Evolutionary conservation across 2,888 invertebrate genomes (phyloP).

Genomic region (Belgica antarctica): DNA sequence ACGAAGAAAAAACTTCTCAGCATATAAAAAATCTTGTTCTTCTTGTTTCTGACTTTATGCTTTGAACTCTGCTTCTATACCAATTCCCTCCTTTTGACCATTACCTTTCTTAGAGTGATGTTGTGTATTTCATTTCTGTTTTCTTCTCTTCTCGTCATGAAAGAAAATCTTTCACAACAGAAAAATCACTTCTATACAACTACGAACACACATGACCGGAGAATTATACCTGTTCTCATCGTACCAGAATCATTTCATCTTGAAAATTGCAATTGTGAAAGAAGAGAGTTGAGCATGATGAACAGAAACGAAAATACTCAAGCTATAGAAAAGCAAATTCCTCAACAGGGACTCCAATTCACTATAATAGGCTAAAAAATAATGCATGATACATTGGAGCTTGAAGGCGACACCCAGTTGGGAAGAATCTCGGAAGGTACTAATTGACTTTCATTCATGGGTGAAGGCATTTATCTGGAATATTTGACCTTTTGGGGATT

Average conservation of each 20-base stretch:
- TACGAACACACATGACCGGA: neutral
- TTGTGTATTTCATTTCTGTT: neutral
- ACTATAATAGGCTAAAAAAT: too few relatives aligned
- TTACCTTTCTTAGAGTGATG: constrained; percentile 17
- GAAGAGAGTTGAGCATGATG: neutral
- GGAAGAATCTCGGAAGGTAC: too few relatives aligned
- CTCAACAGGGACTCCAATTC: neutral
- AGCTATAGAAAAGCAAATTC: neutral
- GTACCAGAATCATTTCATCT: neutral
- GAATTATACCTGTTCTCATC: neutral
- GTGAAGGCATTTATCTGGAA: too few relatives aligned
- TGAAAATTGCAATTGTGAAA: neutral
- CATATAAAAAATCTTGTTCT: constrained; percentile 37
- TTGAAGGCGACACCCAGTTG: too few relatives aligned
- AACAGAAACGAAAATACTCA: too few relatives aligned
- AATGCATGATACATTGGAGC: too few relatives aligned
- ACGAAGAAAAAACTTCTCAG: too few relatives aligned
- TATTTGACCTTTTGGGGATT: too few relatives aligned
- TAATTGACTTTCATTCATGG: too few relatives aligned
- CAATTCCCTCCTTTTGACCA: neutral
- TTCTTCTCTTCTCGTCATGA: neutral
- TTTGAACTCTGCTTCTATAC: constrained; percentile 38
- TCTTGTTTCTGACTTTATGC: constrained; percentile 37
- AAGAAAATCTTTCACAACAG: neutral
- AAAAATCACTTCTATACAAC: neutral